Evolutionary conservation across 2,888 invertebrate species (phyloP), one percentile per base, ranked within the genome.

Genomic region (Magallana nippona): DNA sequence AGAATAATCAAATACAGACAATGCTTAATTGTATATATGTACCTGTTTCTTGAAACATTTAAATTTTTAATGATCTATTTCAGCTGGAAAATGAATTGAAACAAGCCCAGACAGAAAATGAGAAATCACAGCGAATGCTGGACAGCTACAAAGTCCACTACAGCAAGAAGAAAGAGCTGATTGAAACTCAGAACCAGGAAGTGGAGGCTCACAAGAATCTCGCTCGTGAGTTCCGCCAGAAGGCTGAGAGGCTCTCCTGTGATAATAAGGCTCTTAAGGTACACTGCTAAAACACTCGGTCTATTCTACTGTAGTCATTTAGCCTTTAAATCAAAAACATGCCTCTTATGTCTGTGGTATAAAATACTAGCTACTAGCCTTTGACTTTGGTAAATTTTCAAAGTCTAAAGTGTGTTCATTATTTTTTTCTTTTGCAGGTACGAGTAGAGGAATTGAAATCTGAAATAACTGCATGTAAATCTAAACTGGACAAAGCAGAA

Each of bases 91-190:
- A 87, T 32, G 84, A 87, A 55, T 81, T 89, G 56, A 82, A 82
- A 32, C 82, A 84, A 11, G 82, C 84, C 17, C 87, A 87, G 81
- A 83, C 79, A 3, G 88, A 89, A 57, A 78, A 82, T 17, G 79
- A 86, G 60, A 86, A 87, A 62, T 62, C 87, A 19, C 85, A 87
- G 19, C 84, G 88, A 13, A 84, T 87, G 19, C 86, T 86, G 78
- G 87, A 87, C 11, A 83, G 87, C 22, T 89, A 89, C 81, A 88
- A 87, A 60, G 82, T 88, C 55, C 86, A 90, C 71, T 87, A 88
- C 79, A 87, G 85, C 84, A 89, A 90, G 86, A 88, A 89, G 84
- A 90, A 90, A 80, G 88, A 89, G 44, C 86, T 84, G 11, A 90
- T 90, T 60, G 84, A 86, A 13, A 78, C 85, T 13, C 85, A 89